Base-by-base conservation (phyloP, 2,888 invertebrate species). In the Perizoma affinitatum region DNA sequence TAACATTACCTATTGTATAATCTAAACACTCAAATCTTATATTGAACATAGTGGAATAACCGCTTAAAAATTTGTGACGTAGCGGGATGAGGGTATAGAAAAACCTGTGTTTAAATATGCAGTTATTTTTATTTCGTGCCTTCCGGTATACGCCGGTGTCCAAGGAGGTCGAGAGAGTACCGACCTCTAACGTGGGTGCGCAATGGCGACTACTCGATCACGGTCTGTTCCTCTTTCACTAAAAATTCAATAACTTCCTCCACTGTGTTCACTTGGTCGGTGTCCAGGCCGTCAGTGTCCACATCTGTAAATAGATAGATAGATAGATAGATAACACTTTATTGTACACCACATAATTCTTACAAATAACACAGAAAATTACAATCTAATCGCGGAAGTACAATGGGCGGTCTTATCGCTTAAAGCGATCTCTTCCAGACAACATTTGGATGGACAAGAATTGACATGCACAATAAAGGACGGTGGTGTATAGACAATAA, bases 171-270 rank as follows among this genome's bases (percentile, higher is more conserved):
- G 82, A 79, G 66, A 67, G 35, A 51, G 66, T 60, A 68, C 83
- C 83, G 86, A 83, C 90, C 87, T 81, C 82, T 55, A 72, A 83
- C 82, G 80, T 76, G 70, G 57, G 62, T 22, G 55, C 49, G 64
- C 66, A 76, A 88, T 90, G 83, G 79, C 76, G 88, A 90, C 88
- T 96, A 96, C 93, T 97, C 97, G 83, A 97, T 93, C 73, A 95
- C 88, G 22, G 95, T 96, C 79, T 95, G 94, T 94, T 98, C 98
- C 94, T 98, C 98, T 94, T 98, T 98, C 85, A 98, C 95, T 94
- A 99, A 97, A 96, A 98, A 98, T 96, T 99, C 98, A 80, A 99
- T 96, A 82, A 96, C 94, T 93, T 99, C 98, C 84, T 98, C 98
- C 85, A 98, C 98, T 78, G 97, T 95, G 86, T 98, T 97, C 76